Base-by-base conservation (phyloP, 2,113 vertebrate genomes). In the Sander vitreus region DNA sequence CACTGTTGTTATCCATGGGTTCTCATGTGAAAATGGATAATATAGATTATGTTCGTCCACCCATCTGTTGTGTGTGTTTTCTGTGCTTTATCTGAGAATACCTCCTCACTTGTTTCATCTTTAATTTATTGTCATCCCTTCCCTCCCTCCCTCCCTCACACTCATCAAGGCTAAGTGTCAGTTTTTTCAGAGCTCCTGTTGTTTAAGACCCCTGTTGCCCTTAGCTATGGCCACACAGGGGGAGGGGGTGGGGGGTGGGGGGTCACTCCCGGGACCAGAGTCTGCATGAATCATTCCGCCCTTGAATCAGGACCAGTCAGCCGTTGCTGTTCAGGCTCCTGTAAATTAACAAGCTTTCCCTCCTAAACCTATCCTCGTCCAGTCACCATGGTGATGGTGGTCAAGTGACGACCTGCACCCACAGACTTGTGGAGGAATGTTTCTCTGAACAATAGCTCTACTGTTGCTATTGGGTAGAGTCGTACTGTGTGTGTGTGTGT, bases 311-410 rank as follows among this genome's bases (percentile, higher is more conserved):
- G 75, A 88, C 86, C 87, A 87, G 84, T 79, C 82, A 81, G 55
- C 80, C 78, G 8, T 88, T 75, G 55, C 84, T 77, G n/a, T 73
- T 85, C 67, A 78, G 65, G 80, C 85, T 80, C 82, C 80, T 76
- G 58, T 86, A 85, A 92, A 93, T 91, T 80, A 93, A 86, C 88
- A 90, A 82, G 78, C 83, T 87, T 76, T 89, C 79, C 66, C 75
- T 89, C 66, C 78, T 36, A 85, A 85, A 85, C 78, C 57, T 62
- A 78, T 84, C 84, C 74, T 76, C 64, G 65, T 75, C 64, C 66
- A 43, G 91, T 95, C 84, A 30, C 91, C 93, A 95, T 94, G 93
- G 93, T 85, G 88, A 94, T 84, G 77, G 86, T 65, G 83, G 90
- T 90, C 89, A 89, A 90, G 85, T 82, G 84, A 76, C 48, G 73